Base-by-base conservation (phyloP, 2,797 vertebrate species). In the Dallia pectoralis region DNA sequence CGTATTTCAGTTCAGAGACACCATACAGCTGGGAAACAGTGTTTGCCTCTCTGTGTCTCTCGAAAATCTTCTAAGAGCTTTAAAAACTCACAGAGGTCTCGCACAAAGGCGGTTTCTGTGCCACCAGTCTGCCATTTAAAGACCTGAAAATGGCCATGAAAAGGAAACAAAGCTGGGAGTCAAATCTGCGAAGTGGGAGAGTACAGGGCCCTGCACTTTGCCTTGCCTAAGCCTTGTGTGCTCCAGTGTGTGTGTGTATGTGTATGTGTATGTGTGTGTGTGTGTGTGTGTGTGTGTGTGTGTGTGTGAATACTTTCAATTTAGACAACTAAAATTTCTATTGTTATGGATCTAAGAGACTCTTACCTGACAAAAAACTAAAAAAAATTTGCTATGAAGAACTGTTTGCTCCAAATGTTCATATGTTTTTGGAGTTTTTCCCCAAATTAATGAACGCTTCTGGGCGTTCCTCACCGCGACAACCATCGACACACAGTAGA, bases 21-120 rank as follows among this genome's bases (percentile, higher is more conserved):
- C 71, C 75, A 25, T 78, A 81, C 84, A 84, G 83, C 85, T 88
- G 85, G 73, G 75, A 77, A 75, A 74, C 72, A 72, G 64, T 67
- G 71, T 69, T 49, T 44, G 51, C 67, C 67, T 25, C 40, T 69
- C 67, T n/a, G 32, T 66, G 22, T 68, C 47, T 48, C 44, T 68
- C 48, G 49, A 68, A 68, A 63, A 63, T 27, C 29, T 7, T 29
- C 16, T 47, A 19, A 29, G 33, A 66, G 36, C 9, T 36, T 36
- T 15, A 22, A 47, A 15, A 25, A 14, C 49, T 47, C 67, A 47
- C 27, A 68, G 44, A 49, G 27, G 19, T 68, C 67, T 47, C 7
- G 11, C 44, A 68, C 67, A 68, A 51, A 68, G 67, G 67, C 25
- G 1, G 44, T 68, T 68, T 68, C 47, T 68, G 47, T 68, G 67